Evolutionary conservation across 1,140 invertebrate genomes (phyloP).

Genomic region (Drosophila pachea): DNA sequence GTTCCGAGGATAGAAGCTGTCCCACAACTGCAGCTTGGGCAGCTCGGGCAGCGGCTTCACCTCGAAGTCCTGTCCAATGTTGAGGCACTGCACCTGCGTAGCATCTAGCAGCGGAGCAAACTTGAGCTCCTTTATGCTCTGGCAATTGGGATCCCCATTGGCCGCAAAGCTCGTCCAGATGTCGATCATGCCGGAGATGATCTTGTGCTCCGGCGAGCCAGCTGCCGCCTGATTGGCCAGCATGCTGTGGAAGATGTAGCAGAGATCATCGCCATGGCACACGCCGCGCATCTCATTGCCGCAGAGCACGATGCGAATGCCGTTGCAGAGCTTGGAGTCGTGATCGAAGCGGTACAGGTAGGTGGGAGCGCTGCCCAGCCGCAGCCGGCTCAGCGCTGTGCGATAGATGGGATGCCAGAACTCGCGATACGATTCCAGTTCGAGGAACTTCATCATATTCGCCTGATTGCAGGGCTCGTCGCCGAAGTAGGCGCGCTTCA

Average conservation of each 20-base stretch:
- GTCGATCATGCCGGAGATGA: constrained; percentile 79
- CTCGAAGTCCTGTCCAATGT: constrained; percentile 74
- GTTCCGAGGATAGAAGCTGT: constrained; percentile 62
- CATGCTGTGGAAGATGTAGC: constrained; percentile 82
- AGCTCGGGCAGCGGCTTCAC: constrained; percentile 74
- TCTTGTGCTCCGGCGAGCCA: constrained; percentile 60
- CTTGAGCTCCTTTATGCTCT: constrained; percentile 45
- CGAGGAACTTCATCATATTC: constrained; percentile 70
- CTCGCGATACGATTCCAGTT: constrained; percentile 74
- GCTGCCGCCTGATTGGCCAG: constrained; percentile 75
- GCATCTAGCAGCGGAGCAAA: constrained; percentile 72
- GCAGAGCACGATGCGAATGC: constrained; percentile 69
- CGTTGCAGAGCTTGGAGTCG: constrained; percentile 70
- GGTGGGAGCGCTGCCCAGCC: constrained; percentile 68
- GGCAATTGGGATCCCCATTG: constrained; percentile 74
- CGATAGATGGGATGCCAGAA: constrained; percentile 79
- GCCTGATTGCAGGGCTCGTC: constrained; percentile 53
- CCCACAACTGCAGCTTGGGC: constrained; percentile 79
- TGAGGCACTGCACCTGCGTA: constrained; percentile 70
- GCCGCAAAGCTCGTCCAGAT: constrained; percentile 79
- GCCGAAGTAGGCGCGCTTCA: constrained; percentile 68
- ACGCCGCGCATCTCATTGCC: constrained; percentile 79
- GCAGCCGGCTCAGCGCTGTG: constrained; percentile 58
- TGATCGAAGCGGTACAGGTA: constrained; percentile 80
- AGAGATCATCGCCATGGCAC: constrained; percentile 83